Evolutionary conservation across 2,888 invertebrate species (phyloP).

Genomic region (Dorcus parallelipipedus): DNA sequence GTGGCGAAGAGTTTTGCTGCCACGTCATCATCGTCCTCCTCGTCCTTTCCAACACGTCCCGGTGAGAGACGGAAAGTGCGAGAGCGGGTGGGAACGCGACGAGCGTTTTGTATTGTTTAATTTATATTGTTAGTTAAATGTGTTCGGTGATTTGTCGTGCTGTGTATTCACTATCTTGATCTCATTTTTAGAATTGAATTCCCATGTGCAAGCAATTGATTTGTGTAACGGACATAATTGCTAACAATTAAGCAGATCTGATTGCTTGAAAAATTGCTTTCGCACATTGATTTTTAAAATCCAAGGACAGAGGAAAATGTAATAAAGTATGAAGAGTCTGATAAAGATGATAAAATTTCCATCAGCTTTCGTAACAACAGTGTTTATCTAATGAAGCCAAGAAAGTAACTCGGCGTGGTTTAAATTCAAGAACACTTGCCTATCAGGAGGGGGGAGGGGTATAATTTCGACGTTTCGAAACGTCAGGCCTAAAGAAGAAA

Average conservation of each 20-base stretch:
- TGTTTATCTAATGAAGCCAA: too few relatives aligned
- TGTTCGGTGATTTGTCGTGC: slow-evolving; percentile 42
- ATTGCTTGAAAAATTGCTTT: too few relatives aligned
- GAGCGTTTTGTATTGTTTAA: slow-evolving; percentile 35
- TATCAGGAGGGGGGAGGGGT: not conserved
- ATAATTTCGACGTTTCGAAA: slow-evolving; percentile 9
- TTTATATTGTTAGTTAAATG: slow-evolving; percentile 36
- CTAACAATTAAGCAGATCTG: too few relatives aligned
- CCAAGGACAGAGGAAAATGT: too few relatives aligned
- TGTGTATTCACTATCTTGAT: slow-evolving; percentile 37
- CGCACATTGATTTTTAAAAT: too few relatives aligned
- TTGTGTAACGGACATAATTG: too few relatives aligned
- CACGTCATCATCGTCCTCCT: slow-evolving; percentile 15
- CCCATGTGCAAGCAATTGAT: not conserved
- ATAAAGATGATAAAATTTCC: too few relatives aligned
- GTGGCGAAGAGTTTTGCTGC: slow-evolving; percentile 4
- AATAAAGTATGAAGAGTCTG: too few relatives aligned
- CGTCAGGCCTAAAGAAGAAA: not conserved
- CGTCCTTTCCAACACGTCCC: slow-evolving; percentile 7
- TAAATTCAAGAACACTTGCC: not conserved
- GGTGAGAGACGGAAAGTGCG: not conserved
- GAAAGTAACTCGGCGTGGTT: not conserved
- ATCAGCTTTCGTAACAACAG: too few relatives aligned
- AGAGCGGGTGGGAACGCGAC: not conserved
- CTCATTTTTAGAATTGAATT: slow-evolving; percentile 25